These are phyloP conservation scores for Trichacis sp. DNA, from an alignment of 2,888 invertebrate species.

Conservation along the genomic window DNA sequence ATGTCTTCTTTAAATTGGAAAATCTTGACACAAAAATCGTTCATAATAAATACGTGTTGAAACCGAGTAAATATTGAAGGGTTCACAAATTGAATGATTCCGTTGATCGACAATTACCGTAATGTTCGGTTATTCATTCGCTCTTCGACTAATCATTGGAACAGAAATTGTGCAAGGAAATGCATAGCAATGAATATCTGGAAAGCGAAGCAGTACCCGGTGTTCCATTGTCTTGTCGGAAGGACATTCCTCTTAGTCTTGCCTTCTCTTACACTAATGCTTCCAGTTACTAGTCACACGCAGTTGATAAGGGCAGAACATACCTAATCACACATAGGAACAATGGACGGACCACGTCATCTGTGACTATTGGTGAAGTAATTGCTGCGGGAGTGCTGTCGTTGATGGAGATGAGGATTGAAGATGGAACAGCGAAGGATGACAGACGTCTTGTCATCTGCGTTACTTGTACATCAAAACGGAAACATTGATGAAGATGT, in stretches of 20 bases:
- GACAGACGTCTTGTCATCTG: constrained; percentile 14
- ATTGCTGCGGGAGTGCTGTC: constrained; percentile 51
- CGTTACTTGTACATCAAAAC: constrained; percentile 24
- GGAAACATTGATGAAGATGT: too few species aligned
- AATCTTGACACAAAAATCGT: too few species aligned
- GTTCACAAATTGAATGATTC: too few species aligned
- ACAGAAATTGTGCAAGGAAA: constrained; percentile 12
- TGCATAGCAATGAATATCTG: constrained; percentile 34
- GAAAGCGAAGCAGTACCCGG: constrained; percentile 19
- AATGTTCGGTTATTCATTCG: too few species aligned
- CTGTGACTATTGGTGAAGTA: constrained; percentile 64
- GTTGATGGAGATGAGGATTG: constrained; percentile 40
- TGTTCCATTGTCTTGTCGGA: constrained; percentile 37
- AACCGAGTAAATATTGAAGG: too few species aligned
- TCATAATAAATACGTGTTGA: too few species aligned
- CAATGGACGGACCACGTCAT: constrained; percentile 63
- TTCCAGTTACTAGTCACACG: constrained; percentile 29
- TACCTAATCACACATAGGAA: constrained; percentile 62
- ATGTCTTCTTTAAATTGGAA: too few species aligned
- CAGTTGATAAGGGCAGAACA: constrained; percentile 52
- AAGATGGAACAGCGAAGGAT: constrained; percentile 19
- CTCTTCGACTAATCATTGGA: too few species aligned
- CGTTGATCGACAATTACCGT: too few species aligned
- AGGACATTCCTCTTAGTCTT: constrained; percentile 19
- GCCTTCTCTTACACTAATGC: constrained; percentile 18